Evolutionary conservation across 2,888 invertebrate genomes (phyloP).

Genomic region (Meteorus cinctellus): DNA sequence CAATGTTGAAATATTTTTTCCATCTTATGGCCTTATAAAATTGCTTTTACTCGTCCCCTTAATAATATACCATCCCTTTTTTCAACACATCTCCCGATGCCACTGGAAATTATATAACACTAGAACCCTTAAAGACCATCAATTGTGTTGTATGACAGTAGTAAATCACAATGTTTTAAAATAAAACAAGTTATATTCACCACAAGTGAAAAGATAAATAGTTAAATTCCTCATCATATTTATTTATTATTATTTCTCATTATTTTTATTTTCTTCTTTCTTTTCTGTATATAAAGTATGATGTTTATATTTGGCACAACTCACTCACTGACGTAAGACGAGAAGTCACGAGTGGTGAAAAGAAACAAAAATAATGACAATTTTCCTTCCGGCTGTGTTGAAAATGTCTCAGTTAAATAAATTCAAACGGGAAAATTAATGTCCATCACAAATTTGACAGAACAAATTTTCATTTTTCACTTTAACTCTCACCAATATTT

Average conservation of each 20-base stretch:
- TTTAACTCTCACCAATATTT: background rate
- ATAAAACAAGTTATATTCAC: no score
- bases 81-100: no score
- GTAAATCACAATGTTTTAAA: no score
- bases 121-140: no score
- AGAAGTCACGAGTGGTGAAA: background rate
- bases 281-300: background rate
- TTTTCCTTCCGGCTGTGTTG: slow-evolving; percentile 5
- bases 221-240: slow-evolving; percentile 8
- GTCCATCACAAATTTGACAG: background rate
- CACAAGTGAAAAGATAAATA: no score
- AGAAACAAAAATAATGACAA: background rate
- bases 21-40: background rate
- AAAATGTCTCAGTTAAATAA: background rate
- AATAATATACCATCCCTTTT: no score
- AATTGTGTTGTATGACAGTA: no score
- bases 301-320: slow-evolving; percentile 10
- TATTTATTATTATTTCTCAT: background rate
- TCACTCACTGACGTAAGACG: slow-evolving; percentile 1
- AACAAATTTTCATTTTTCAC: background rate
- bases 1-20: background rate
- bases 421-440: background rate
- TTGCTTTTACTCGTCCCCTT: background rate
- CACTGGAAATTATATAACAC: no score
- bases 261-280: slow-evolving; percentile 16